A percentile compares a stretch with the other conserved stretches of the same genome.
phyloP scores from a whole-genome alignment of 2,888 invertebrate genomes.

The Microctonus hyperodae region DNA sequence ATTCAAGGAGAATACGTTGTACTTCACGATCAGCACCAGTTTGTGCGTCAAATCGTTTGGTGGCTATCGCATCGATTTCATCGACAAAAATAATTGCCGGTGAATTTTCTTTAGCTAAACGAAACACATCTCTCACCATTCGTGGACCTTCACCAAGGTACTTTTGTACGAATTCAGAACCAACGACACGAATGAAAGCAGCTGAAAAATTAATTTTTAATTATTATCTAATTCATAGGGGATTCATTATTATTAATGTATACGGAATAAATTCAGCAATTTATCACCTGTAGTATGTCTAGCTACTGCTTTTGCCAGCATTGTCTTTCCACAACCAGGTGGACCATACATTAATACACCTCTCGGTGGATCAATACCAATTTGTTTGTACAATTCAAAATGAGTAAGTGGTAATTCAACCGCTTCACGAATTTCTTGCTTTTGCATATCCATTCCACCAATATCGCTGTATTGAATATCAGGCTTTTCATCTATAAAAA shows the following conservation, averaged over 20 bases:
- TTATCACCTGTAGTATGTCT: constrained; percentile 98
- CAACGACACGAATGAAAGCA: constrained; percentile 98
- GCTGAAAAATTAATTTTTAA: constrained; percentile 67
- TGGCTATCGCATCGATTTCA: constrained; percentile 99
- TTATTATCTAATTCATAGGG: background rate
- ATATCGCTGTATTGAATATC: constrained; percentile 97
- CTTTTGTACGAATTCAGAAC: constrained; percentile 99
- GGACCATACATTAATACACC: constrained; percentile 99
- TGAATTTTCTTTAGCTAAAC: constrained; percentile 98
- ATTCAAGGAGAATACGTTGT: constrained; percentile 94
- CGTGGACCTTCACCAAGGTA: constrained; percentile 98
- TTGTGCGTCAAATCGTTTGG: constrained; percentile 98
- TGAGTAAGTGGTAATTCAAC: constrained; percentile 98
- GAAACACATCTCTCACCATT: constrained; percentile 99
- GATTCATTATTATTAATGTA: background rate
- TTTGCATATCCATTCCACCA: constrained; percentile 99
- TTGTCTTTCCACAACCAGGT: constrained; percentile 99
- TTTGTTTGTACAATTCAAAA: constrained; percentile 97
- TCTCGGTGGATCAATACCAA: constrained; percentile 98
- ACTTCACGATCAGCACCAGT: constrained; percentile 99
- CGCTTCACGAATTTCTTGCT: constrained; percentile 98
- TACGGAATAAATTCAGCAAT: constrained; percentile 60
- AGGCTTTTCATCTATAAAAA: constrained; percentile 87
- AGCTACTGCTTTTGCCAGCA: constrained; percentile 98
- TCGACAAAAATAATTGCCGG: constrained; percentile 99